phyloP scores from a whole-genome alignment of 2,113 vertebrate species.

The Eupsittula cactorum region DNA sequence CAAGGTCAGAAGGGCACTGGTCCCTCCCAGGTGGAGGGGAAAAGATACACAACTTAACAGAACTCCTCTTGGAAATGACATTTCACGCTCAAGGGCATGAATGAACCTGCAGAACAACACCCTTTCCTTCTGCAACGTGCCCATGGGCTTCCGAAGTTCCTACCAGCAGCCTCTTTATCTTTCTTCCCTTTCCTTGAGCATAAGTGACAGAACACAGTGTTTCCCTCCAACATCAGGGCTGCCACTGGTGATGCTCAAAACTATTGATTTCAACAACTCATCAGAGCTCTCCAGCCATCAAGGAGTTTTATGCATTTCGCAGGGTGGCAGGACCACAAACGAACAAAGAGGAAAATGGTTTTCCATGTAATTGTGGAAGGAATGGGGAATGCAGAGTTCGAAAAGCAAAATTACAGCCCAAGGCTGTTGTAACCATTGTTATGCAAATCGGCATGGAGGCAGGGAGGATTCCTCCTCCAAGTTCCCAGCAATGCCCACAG shows the following conservation, averaged over 20 bases:
- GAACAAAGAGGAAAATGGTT: background rate
- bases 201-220: background rate
- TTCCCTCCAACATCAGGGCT: background rate
- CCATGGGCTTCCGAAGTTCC: background rate
- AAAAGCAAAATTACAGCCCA: slow-evolving; percentile 55
- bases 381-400: slow-evolving; percentile 13
- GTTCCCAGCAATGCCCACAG: slow-evolving; percentile 28
- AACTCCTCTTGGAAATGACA: background rate
- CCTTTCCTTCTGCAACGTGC: background rate
- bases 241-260: background rate
- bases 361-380: slow-evolving; percentile 33
- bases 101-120: background rate
- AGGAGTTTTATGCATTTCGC: background rate
- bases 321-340: slow-evolving; percentile 15
- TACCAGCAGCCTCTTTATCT: background rate
- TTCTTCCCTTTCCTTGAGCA: background rate
- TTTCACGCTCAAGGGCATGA: background rate
- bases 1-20: slow-evolving; percentile 34
- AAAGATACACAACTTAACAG: background rate
- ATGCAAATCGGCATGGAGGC: slow-evolving; percentile 39
- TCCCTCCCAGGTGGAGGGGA: background rate
- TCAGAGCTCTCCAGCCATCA: background rate
- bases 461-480: background rate
- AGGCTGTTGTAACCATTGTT: slow-evolving; percentile 51
- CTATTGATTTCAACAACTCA: slow-evolving; percentile 12